Evolutionary conservation across 2,113 vertebrate genomes (phyloP), one percentile per base, ranked within the genome.

Genomic region (Melanerpes aurifrons): DNA sequence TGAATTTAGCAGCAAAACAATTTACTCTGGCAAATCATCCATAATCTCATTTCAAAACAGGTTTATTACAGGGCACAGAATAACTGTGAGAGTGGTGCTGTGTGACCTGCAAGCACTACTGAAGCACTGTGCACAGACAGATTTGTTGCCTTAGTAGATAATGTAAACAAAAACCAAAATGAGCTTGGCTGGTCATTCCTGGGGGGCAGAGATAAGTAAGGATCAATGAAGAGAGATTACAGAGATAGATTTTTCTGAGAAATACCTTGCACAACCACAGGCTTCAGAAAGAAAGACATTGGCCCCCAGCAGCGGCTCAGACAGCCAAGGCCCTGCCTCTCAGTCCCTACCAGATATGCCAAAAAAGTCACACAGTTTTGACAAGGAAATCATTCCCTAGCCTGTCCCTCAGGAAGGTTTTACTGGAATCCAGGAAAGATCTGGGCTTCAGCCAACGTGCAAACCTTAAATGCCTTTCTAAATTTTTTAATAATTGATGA

Each of bases 301-400:
- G 50, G 20, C n/a, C 75, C 43, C 48, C 29, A 78, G 71, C 35
- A 70, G 54, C 4, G 7, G 15, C 81, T 63, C 48, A 57, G 12
- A 25, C 53, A 58, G 7, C 19, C 1, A 1, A 73, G 48, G 16
- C 7, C 17, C 31, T 50, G 31, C 31, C 35, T 58, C 18, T 70
- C 11, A 2, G 1, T 5, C 6, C 0, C 0, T 10, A 48, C 21
- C 26, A 37, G 20, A 25, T 12, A 2, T 5, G 7, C 53, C 61
- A 25, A 45, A 69, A 82, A 53, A 43, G 6, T 37, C 3, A 1
- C 35, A 12, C 1, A 0, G 7, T 73, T 84, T 21, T 64, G 53
- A 62, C 48, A 22, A n/a, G 48, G 32, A 79, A 61, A 26, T 15
- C 4, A 18, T 63, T 50, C 43, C 22, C 58, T 56, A 78, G 63